phyloP scores from a whole-genome alignment of 2,888 invertebrate genomes.

The Allygus modestus region DNA sequence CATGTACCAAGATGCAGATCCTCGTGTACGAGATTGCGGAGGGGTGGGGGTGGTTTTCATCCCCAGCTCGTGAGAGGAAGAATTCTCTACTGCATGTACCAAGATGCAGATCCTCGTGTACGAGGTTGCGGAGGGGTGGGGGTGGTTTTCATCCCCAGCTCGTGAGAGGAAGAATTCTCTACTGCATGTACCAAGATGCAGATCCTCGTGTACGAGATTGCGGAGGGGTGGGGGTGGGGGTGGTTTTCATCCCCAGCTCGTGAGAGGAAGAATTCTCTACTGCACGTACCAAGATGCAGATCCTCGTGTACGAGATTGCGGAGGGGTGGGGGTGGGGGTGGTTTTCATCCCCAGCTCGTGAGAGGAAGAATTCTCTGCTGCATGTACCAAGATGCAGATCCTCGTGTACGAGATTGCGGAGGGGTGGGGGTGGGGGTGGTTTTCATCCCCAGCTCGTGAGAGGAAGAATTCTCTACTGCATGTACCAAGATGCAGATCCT shows the following conservation, averaged over 20 bases:
- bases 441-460: not conserved
- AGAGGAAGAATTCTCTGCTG: not conserved
- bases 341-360: not conserved
- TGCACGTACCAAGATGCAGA: not conserved
- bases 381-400: not conserved
- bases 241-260: too few species aligned
- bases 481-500: constrained; percentile 14
- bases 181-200: not conserved
- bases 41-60: not conserved
- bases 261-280: not conserved
- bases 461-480: not conserved
- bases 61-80: not conserved
- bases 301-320: not conserved
- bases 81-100: not conserved
- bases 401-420: not conserved
- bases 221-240: not conserved
- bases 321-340: not conserved
- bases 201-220: not conserved
- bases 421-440: not conserved
- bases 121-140: not conserved
- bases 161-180: not conserved
- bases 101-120: not conserved
- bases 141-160: not conserved
- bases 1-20: not conserved
- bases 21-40: not conserved